Base-by-base conservation (phyloP, 2,888 invertebrate species). In the Erannis defoliaria region DNA sequence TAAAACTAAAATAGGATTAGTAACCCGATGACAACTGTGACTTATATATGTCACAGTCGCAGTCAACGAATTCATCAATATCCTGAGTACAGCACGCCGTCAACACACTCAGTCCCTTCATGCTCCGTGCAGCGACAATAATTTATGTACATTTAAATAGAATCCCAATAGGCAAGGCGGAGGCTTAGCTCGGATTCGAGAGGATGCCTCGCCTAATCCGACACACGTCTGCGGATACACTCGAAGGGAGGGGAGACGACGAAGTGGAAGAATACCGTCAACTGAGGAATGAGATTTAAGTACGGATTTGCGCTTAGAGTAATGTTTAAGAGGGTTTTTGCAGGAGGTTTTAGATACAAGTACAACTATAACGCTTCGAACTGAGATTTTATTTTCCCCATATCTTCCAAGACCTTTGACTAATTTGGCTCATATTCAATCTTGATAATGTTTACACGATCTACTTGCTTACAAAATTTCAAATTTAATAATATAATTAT, bases 61-160 rank as follows among this genome's bases (percentile, higher is more conserved):
- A 26, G 26, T 42, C 21, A 12, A 16, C 29, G 4, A 26, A 16
- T 26, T 9, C 31, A 33, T 33, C n/a, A 3, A 46, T 33, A 19
- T 19, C 31, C 33, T 12, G 9, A 19, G 0, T n/a, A n/a, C 19
- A 31, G 1, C 9, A 5, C 16, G 10, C 18, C 31, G 18, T 31
- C 46, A 19, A 31, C 31, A 33, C 29, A 33, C 6, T 16, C 16
- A 45, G 29, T 29, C 16, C 8, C 26, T 26, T 3, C 18, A 18
- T 12, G 5, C 35, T 21, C 14, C 12, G n/a, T 50, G 38, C 38
- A 50, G 26, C 23, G 35, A 16, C 50, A 16, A 38, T 50, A 50
- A 50, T 50, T 38, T 50, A 50, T 50, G 50, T 50, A 38, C 50
- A 50, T 50, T 50, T 50, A 50, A 50, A 50, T 50, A 38, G 50